phyloP scores from a whole-genome alignment of 2,888 invertebrate genomes.

The Aspidapion aeneum region DNA sequence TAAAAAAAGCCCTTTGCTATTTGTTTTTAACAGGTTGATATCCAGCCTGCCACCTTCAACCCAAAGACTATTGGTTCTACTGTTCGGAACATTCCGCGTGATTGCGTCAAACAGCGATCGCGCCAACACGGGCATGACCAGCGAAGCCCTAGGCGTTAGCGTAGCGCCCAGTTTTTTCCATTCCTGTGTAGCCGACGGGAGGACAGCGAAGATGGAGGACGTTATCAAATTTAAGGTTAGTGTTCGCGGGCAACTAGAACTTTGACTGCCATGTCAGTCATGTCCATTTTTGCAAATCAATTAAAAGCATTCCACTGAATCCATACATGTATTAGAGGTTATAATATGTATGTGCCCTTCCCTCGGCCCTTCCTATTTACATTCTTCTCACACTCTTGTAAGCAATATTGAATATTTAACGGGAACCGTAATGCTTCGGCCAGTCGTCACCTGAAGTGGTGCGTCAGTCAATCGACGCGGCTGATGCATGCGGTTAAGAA shows the following conservation, averaged over 20 bases:
- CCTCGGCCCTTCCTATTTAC: too few relatives aligned
- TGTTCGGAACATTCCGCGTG: constrained; percentile 96
- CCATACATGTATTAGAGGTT: not conserved
- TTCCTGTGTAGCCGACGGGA: constrained; percentile 92
- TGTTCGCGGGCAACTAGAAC: not conserved
- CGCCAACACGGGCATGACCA: constrained; percentile 90
- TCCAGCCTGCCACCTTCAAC: constrained; percentile 84
- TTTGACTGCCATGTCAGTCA: not conserved
- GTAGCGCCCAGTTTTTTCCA: constrained; percentile 96
- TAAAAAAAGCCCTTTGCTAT: too few relatives aligned
- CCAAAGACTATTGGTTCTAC: constrained; percentile 87
- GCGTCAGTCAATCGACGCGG: too few relatives aligned
- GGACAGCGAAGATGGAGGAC: constrained; percentile 94
- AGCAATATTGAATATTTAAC: too few relatives aligned
- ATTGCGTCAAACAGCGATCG: constrained; percentile 90
- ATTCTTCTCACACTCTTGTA: too few relatives aligned
- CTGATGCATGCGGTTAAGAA: too few relatives aligned
- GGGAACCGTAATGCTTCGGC: too few relatives aligned
- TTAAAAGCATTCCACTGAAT: too few relatives aligned
- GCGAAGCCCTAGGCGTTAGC: constrained; percentile 91
- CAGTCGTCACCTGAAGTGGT: too few relatives aligned
- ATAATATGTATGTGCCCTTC: too few relatives aligned
- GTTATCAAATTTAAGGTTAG: constrained; percentile 88
- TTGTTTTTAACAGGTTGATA: constrained; percentile 69
- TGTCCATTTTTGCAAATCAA: too few relatives aligned